These are phyloP conservation scores for Andricus quercusramuli DNA, from an alignment of 2,888 invertebrate species.

Conservation along the genomic window DNA sequence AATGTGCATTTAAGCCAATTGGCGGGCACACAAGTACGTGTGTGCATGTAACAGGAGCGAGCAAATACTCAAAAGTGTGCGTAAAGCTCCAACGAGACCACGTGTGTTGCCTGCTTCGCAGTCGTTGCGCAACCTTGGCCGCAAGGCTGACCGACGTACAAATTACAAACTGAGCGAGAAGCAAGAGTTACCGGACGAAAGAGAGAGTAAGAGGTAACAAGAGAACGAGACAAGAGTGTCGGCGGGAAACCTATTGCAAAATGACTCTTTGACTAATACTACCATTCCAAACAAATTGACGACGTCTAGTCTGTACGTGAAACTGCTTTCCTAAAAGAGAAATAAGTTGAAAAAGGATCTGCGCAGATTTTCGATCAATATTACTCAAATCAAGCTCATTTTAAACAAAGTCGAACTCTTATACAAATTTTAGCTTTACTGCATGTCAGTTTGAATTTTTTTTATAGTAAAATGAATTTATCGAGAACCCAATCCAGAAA, in stretches of 20 bases:
- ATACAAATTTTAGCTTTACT: no score
- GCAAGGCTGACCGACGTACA: constrained; percentile 63
- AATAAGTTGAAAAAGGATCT: background rate
- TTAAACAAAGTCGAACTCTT: no score
- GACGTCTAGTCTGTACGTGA: background rate
- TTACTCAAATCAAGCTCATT: background rate
- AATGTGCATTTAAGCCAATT: constrained; percentile 77
- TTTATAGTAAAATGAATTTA: no score
- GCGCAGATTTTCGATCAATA: background rate
- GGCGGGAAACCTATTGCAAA: background rate
- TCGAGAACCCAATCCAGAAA: no score
- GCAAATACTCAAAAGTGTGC: constrained; percentile 48
- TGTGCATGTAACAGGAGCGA: constrained; percentile 44
- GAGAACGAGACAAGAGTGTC: background rate
- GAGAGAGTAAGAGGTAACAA: background rate
- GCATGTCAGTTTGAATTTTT: no score
- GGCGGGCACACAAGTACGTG: constrained; percentile 57
- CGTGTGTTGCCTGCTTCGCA: constrained; percentile 58
- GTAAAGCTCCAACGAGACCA: constrained; percentile 50
- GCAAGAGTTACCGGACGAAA: constrained; percentile 19
- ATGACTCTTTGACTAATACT: background rate
- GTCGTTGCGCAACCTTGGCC: constrained; percentile 67
- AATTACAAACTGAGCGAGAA: constrained; percentile 41
- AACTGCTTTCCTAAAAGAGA: background rate
- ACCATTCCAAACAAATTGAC: background rate